A percentile compares a stretch with the other conserved stretches of the same genome.
Evolutionary conservation across 2,888 invertebrate species (phyloP).

Genomic region (Rhogogaster chlorosoma): DNA sequence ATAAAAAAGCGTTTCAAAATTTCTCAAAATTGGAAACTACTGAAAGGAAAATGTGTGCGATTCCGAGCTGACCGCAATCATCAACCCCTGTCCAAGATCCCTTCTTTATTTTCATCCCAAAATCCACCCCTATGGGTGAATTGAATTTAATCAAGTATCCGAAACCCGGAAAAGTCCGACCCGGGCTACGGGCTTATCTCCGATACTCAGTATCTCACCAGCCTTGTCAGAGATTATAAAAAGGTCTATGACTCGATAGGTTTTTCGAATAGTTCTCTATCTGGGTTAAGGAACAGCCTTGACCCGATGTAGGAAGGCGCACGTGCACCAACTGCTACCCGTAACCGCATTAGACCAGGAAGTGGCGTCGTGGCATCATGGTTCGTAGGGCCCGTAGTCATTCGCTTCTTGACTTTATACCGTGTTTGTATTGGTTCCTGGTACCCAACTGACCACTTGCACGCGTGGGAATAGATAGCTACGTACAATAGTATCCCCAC

Average conservation of each 20-base stretch:
- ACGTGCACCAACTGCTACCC: constrained; percentile 44
- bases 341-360: constrained; percentile 39
- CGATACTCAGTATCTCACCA: not conserved
- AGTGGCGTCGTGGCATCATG: constrained; percentile 24
- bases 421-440: not conserved
- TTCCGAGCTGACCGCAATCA: not conserved
- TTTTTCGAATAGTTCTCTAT: constrained; percentile 60
- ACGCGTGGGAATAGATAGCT: not conserved
- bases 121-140: not conserved
- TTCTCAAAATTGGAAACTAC: not conserved
- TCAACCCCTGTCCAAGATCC: not conserved
- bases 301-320: constrained; percentile 58
- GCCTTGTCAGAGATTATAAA: constrained; percentile 12
- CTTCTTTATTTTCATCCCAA: not conserved
- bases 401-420: not conserved
- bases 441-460: constrained; percentile 2
- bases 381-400: constrained; percentile 23
- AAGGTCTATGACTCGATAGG: constrained; percentile 30
- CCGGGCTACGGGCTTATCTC: not conserved
- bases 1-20: not conserved
- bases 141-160: not conserved
- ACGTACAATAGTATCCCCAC: not conserved
- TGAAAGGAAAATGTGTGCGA: not conserved
- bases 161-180: not conserved
- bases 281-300: constrained; percentile 64